Evolutionary conservation across 2,888 invertebrate genomes (phyloP).

Genomic region (Trypoxylon attenuatum): DNA sequence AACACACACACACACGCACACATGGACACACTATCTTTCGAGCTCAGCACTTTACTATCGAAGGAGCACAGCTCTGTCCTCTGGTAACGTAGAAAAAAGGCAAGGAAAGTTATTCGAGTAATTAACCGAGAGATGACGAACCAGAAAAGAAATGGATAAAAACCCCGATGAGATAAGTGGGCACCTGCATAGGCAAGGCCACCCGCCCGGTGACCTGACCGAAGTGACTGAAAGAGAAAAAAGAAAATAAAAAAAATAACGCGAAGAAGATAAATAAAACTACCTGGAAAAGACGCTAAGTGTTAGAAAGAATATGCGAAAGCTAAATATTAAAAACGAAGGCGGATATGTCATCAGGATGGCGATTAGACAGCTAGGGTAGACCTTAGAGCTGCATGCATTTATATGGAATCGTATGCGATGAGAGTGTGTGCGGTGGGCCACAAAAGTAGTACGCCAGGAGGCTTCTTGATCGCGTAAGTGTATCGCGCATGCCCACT

Average conservation of each 20-base stretch:
- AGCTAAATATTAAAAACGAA: constrained; percentile 19
- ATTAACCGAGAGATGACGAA: background rate
- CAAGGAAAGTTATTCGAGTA: background rate
- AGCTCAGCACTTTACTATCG: constrained; percentile 36
- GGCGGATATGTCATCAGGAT: constrained; percentile 24
- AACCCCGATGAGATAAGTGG: background rate
- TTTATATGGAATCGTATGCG: constrained; percentile 55
- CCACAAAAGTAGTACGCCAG: constrained; percentile 28
- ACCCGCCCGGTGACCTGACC: too few species aligned
- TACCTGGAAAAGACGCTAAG: background rate
- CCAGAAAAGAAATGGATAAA: background rate
- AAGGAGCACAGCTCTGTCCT: constrained; percentile 16
- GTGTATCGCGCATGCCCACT: constrained; percentile 37
- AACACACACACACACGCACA: too few species aligned
- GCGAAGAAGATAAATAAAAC: constrained; percentile 4
- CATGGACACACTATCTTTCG: constrained; percentile 7
- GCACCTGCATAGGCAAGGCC: too few species aligned
- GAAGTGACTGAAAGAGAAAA: background rate
- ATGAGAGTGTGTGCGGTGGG: constrained; percentile 33
- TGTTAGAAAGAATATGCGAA: constrained; percentile 16
- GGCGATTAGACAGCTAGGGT: constrained; percentile 57
- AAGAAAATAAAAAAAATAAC: constrained; percentile 8
- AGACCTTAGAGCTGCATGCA: constrained; percentile 66
- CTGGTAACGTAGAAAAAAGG: background rate
- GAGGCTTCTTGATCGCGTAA: constrained; percentile 35